Conservation (phyloP, 2,113 vertebrate genomes). For the Xenopus tropicalis region DNA sequence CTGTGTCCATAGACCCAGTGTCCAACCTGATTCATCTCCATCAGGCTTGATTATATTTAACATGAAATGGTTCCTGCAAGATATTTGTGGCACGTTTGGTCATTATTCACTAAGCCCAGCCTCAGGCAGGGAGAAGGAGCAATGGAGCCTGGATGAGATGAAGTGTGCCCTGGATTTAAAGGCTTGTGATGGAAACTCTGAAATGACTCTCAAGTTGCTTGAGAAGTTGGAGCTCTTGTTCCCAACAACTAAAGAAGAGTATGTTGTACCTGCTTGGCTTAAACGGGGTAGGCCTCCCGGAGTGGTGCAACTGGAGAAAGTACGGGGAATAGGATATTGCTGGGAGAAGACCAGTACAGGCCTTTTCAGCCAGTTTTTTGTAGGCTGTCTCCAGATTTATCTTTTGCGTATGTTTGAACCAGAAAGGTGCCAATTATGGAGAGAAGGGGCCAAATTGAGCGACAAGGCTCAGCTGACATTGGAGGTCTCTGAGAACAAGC, state of each 20-base stretch:
- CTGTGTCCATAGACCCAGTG: neutral
- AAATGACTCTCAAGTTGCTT: conserved; percentile 14
- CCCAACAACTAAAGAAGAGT: conserved; percentile 11
- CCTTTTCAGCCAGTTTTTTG: conserved; percentile 34
- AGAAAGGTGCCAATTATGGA: conserved; percentile 29
- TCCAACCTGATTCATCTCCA: neutral
- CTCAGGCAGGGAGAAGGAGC: conserved; percentile 10
- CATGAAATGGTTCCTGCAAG: conserved; percentile 32
- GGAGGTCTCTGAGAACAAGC: conserved; percentile 17
- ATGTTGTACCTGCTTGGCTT: conserved; percentile 39
- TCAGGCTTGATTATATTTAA: conserved; percentile 32
- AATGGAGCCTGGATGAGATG: conserved; percentile 22
- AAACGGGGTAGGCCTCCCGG: conserved; percentile 8
- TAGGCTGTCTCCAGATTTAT: conserved; percentile 27
- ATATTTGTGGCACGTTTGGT: conserved; percentile 41
- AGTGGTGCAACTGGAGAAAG: neutral
- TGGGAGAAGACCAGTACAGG: conserved; percentile 17
- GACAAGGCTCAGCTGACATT: conserved; percentile 8
- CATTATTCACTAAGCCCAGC: conserved; percentile 21
- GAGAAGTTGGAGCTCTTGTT: conserved; percentile 32
- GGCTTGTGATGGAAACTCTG: neutral
- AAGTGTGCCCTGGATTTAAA: conserved; percentile 5
- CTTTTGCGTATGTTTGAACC: conserved; percentile 22
- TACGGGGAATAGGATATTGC: conserved; percentile 27
- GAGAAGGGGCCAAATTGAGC: conserved; percentile 20